Conservation (phyloP, 2,113 vertebrate species). For the Promerops cafer region DNA sequence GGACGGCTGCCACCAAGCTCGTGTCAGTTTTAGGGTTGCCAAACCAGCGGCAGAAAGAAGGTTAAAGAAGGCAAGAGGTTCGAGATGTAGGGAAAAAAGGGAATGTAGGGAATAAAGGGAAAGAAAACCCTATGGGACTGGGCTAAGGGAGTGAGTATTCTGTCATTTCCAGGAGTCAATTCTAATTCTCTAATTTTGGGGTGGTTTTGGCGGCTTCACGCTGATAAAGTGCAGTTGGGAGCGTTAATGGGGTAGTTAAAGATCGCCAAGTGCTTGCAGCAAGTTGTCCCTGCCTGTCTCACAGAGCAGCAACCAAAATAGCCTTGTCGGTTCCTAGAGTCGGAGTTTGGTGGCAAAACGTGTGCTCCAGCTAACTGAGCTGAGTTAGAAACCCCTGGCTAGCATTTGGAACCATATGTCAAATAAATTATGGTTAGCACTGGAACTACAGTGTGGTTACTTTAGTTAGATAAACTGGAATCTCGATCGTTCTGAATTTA, state of each 20-base stretch:
- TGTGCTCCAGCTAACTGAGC: neutral
- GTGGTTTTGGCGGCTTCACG: neutral
- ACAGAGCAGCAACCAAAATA: neutral
- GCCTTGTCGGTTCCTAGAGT: slow-evolving; percentile 30
- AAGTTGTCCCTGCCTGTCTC: neutral
- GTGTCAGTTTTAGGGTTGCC: neutral
- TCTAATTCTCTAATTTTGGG: neutral
- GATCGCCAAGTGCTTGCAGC: slow-evolving; percentile 28
- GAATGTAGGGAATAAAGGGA: neutral
- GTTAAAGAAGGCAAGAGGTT: neutral
- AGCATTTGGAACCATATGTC: neutral
- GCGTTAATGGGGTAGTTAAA: slow-evolving; percentile 27
- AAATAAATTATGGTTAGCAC: neutral
- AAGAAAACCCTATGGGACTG: neutral
- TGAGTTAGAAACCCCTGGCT: neutral
- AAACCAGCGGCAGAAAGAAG: neutral
- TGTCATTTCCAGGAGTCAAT: neutral
- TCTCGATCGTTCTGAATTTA: neutral
- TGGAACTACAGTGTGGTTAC: neutral
- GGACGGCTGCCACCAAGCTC: neutral
- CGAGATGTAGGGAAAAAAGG: neutral
- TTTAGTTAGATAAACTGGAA: neutral
- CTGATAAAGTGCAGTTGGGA: neutral
- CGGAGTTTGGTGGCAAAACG: neutral
- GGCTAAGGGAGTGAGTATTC: neutral